A percentile compares a stretch with the other conserved stretches of the same genome.
These are phyloP conservation scores for Gari tellinella DNA, from an alignment of 2,888 invertebrate species.

Conservation along the genomic window DNA sequence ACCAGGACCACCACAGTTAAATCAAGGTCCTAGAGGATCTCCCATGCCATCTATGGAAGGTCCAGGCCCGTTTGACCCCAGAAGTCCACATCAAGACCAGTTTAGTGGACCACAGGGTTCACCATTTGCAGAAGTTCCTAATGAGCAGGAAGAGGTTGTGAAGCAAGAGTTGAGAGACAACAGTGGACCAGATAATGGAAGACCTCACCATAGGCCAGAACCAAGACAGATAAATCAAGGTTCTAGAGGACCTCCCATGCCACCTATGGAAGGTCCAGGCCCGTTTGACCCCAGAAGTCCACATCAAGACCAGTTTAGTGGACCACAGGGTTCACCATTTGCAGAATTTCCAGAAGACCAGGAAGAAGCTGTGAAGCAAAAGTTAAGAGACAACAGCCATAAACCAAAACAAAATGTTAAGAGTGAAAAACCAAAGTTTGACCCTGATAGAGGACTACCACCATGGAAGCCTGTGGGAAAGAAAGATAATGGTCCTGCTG, in stretches of 20 bases:
- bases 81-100: slow-evolving; percentile 2
- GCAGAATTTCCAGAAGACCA: neutral
- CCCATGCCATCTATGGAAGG: neutral
- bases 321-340: neutral
- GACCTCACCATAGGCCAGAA: slow-evolving; percentile 3
- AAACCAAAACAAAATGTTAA: neutral
- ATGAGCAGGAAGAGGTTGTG: neutral
- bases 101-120: neutral
- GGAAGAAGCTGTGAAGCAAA: neutral
- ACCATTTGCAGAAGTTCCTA: neutral
- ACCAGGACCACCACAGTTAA: neutral
- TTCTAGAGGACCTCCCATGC: neutral
- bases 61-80: slow-evolving; percentile 6
- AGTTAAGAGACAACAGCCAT: neutral
- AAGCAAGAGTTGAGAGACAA: neutral
- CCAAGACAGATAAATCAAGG: neutral
- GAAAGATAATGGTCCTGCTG: too few relatives aligned
- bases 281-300: slow-evolving; percentile 12
- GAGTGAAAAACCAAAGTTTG: slow-evolving; percentile 4
- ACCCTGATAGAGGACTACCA: slow-evolving; percentile 28
- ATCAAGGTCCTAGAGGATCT: neutral
- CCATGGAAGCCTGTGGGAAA: slow-evolving; percentile 29
- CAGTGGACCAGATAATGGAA: neutral
- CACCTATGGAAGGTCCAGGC: slow-evolving; percentile 1
- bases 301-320: neutral